Conservation (phyloP, 2,113 vertebrate species). For the Monopterus albus region DNA sequence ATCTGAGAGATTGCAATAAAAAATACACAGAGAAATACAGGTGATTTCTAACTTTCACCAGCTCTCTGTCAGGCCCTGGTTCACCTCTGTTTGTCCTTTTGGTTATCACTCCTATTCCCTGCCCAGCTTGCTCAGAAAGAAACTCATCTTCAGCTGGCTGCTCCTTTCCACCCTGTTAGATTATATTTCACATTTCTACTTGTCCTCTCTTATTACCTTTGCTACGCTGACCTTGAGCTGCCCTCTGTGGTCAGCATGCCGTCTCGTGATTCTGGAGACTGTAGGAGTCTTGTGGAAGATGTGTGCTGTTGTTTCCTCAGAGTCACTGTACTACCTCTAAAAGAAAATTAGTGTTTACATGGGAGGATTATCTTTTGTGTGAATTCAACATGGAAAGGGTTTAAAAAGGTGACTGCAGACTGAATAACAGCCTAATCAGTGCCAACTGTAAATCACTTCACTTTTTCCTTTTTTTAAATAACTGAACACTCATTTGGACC, state of each 20-base stretch:
- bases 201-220: slow-evolving; percentile 68
- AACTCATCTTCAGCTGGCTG: not conserved
- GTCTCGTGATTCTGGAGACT: slow-evolving; percentile 28
- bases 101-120: not conserved
- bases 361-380: too few species aligned
- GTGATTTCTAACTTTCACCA: not conserved
- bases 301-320: too few species aligned
- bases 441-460: too few species aligned
- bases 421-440: too few species aligned
- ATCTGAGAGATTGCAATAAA: too few species aligned
- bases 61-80: not conserved
- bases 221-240: slow-evolving; percentile 55
- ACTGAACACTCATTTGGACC: too few species aligned
- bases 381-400: too few species aligned
- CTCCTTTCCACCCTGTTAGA: slow-evolving; percentile 45
- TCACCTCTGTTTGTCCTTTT: not conserved
- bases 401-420: too few species aligned
- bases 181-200: slow-evolving; percentile 75
- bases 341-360: too few species aligned
- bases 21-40: too few species aligned
- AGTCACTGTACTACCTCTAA: too few species aligned
- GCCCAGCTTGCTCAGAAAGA: not conserved
- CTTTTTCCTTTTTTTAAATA: too few species aligned
- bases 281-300: not conserved
- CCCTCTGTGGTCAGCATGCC: slow-evolving; percentile 13